Base-by-base conservation (phyloP, 2,797 vertebrate species). In the Enteromius trimaculatus region DNA sequence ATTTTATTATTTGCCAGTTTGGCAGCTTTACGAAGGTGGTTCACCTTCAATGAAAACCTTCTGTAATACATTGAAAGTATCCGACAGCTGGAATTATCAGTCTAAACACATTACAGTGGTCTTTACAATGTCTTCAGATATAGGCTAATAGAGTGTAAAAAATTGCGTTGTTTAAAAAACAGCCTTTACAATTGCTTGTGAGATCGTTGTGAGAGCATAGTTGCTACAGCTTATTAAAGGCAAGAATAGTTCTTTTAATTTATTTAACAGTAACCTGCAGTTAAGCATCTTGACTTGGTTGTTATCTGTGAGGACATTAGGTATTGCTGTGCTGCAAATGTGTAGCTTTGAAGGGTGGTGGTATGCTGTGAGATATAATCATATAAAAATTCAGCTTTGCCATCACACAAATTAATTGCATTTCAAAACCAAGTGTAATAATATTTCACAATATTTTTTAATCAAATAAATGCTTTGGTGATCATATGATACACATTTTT, bases 241-340 rank as follows among this genome's bases (percentile, higher is more conserved):
- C 7, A 62, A 23, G 3, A 72, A 62, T 49, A 23, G 66, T 60
- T 10, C 23, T 11, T 14, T 13, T 7, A 2, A 34, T 34, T 23
- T 37, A 60, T 58, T 42, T 17, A 17, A 1, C 6, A 37, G 14
- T 66, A 34, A 9, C 37, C 44, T 39, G 21, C 34, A 23, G 39
- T 70, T 44, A 70, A 31, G 62, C 29, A 19, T 71, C 23, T 26
- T 71, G 75, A 58, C 21, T n/a, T 75, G 13, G 13, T 76, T 71
- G 13, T 44, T 21, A 53, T 34, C 29, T 53, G 6, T 29, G 44
- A 72, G 26, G 29, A 53, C n/a, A 53, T 53, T 14, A 13, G 16
- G 16, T 31, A 31, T 9, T 49, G 16, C 44, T 10, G 47, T 34
- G 29, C 10, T 74, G 47, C 6, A 14, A 29, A 34, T 13, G 7